Conservation (phyloP, 2,888 invertebrate genomes). For the Byasa hedistus region DNA sequence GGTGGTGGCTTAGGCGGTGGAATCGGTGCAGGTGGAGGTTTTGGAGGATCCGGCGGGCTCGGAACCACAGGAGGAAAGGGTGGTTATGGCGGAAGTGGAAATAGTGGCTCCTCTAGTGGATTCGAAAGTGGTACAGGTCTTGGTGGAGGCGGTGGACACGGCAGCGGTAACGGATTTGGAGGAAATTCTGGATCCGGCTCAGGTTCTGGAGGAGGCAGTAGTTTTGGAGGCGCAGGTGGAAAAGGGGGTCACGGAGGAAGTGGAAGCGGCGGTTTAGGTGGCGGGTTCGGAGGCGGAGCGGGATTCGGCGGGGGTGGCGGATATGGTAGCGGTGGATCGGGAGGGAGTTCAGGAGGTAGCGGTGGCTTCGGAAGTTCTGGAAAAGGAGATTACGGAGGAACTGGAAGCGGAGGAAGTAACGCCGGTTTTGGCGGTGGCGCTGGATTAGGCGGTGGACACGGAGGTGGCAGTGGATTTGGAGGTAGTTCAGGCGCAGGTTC, state of each 20-base stretch:
- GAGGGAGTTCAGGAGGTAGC: slow-evolving; percentile 36
- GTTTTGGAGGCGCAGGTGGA: slow-evolving; percentile 30
- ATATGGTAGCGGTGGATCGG: slow-evolving; percentile 40
- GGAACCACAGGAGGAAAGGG: slow-evolving; percentile 28
- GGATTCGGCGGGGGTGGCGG: slow-evolving; percentile 36
- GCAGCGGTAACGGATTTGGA: slow-evolving; percentile 35
- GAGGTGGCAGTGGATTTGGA: slow-evolving; percentile 32
- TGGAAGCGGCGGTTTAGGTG: slow-evolving; percentile 28
- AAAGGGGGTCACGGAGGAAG: slow-evolving; percentile 19
- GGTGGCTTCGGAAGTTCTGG: slow-evolving; percentile 31
- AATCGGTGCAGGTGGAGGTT: slow-evolving; percentile 39
- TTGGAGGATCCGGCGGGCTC: slow-evolving; percentile 32
- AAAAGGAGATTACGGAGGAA: slow-evolving; percentile 16
- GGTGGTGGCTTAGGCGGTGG: slow-evolving; percentile 40
- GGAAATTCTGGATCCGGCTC: slow-evolving; percentile 28
- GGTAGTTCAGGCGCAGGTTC: slow-evolving; percentile 47
- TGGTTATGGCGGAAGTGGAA: slow-evolving; percentile 36
- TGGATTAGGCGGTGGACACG: slow-evolving; percentile 31
- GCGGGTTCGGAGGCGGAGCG: slow-evolving; percentile 35
- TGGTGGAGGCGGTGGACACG: slow-evolving; percentile 40
- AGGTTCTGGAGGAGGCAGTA: slow-evolving; percentile 35
- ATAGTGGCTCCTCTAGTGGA: slow-evolving; percentile 30
- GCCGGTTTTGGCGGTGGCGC: slow-evolving; percentile 26
- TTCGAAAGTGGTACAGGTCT: slow-evolving; percentile 27
- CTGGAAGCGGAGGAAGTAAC: slow-evolving; percentile 30